phyloP scores from a whole-genome alignment of 2,113 vertebrate genomes.

The Chascanopsetta lugubris region DNA sequence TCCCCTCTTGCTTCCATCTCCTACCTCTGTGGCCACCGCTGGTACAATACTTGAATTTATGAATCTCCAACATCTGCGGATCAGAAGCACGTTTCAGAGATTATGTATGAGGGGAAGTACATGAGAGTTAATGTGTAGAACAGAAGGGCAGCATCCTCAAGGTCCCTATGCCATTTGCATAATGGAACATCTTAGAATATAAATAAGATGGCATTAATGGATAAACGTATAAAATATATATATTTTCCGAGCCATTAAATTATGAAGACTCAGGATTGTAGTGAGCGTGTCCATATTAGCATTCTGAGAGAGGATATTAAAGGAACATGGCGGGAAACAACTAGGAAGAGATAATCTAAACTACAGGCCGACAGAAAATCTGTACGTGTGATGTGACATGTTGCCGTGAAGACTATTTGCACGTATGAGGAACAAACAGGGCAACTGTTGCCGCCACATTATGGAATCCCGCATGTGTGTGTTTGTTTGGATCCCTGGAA shows the following conservation, averaged over 20 bases:
- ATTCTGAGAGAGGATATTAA: not conserved
- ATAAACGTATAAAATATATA: not conserved
- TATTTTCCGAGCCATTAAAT: not conserved
- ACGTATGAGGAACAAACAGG: not conserved
- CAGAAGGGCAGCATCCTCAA: not conserved
- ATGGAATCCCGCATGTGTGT: no score
- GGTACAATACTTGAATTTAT: no score
- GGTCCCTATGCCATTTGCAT: not conserved
- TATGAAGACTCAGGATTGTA: not conserved
- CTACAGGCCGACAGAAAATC: no score
- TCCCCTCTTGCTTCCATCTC: no score
- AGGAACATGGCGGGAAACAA: not conserved
- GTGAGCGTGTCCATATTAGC: not conserved
- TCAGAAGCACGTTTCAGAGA: no score
- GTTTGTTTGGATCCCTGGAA: not conserved
- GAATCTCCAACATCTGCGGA: no score
- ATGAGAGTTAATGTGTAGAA: not conserved
- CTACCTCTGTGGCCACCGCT: no score
- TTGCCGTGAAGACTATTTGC: no score
- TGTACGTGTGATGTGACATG: no score
- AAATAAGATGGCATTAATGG: not conserved
- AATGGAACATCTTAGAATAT: not conserved
- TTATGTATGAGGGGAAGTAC: not conserved
- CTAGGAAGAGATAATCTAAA: not conserved
- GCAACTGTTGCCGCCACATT: no score